Percentiles rank a stretch among this genome's conserved stretches.
phyloP scores from a whole-genome alignment of 1,140 invertebrate species.

The Lucilia cuprina region DNA sequence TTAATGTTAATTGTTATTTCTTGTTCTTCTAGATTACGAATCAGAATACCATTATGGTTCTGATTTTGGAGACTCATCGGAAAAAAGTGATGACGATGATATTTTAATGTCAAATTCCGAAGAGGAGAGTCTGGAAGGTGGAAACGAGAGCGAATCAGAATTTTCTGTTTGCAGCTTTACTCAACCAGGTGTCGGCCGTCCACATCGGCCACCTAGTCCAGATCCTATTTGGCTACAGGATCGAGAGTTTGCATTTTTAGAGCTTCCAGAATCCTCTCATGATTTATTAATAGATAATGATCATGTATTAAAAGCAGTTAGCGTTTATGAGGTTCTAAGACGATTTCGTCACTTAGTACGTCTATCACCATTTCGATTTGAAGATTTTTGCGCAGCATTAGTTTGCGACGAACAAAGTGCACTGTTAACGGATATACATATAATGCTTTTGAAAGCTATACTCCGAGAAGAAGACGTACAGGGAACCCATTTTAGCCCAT shows the following conservation, averaged over 20 bases:
- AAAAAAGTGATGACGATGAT: constrained; percentile 77
- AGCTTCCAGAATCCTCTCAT: constrained; percentile 86
- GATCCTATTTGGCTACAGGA: constrained; percentile 88
- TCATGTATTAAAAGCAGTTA: constrained; percentile 79
- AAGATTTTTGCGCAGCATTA: constrained; percentile 95
- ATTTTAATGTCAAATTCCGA: constrained; percentile 74
- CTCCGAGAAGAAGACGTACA: constrained; percentile 93
- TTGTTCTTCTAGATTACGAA: constrained; percentile 73
- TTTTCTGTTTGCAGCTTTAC: constrained; percentile 82
- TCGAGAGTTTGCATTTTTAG: constrained; percentile 77
- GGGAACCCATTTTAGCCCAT: constrained; percentile 92
- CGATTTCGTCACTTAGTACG: constrained; percentile 89
- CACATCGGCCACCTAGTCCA: constrained; percentile 76
- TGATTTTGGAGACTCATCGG: constrained; percentile 86
- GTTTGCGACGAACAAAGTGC: constrained; percentile 89
- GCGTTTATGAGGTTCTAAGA: constrained; percentile 92
- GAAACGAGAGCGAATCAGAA: constrained; percentile 80
- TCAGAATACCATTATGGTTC: constrained; percentile 91
- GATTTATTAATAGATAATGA: constrained; percentile 85
- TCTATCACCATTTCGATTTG: constrained; percentile 92
- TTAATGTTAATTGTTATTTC: constrained; percentile 43
- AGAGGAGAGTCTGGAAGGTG: constrained; percentile 70
- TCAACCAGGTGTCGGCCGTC: constrained; percentile 65
- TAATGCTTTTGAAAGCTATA: constrained; percentile 88
- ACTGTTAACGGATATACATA: constrained; percentile 90